These are phyloP conservation scores for Orchesella flavescens DNA, from an alignment of 2,888 invertebrate genomes.

Conservation along the genomic window DNA sequence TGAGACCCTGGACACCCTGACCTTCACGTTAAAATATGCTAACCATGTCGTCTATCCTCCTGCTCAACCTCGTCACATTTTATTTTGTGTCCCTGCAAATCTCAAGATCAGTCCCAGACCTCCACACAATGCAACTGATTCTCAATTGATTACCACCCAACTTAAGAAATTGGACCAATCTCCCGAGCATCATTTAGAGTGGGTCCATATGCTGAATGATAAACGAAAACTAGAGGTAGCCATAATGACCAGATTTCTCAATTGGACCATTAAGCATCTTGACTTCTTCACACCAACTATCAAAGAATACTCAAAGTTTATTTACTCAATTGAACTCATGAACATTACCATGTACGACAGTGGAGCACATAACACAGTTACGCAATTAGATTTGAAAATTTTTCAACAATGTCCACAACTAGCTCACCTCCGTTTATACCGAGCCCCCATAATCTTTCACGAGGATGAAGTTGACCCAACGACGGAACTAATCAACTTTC, in stretches of 20 bases:
- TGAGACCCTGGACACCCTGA: constrained; percentile 24
- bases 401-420: constrained; percentile 50
- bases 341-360: constrained; percentile 62
- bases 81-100: constrained; percentile 50
- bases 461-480: constrained; percentile 57
- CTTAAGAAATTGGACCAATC: neutral
- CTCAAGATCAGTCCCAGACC: neutral
- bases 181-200: neutral
- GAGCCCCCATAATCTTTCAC: constrained; percentile 62
- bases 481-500: constrained; percentile 54
- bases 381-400: constrained; percentile 49
- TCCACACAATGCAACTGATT: constrained; percentile 4
- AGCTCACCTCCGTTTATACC: constrained; percentile 44
- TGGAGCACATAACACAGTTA: constrained; percentile 51
- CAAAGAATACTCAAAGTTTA: constrained; percentile 41
- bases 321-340: constrained; percentile 53
- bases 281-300: constrained; percentile 36
- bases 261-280: constrained; percentile 42
- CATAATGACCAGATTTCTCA: constrained; percentile 38
- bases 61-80: constrained; percentile 47
- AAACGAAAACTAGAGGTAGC: constrained; percentile 32
- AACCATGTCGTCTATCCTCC: constrained; percentile 26
- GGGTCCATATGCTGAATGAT: constrained; percentile 30
- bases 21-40: constrained; percentile 35
- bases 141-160: constrained; percentile 33